phyloP scores from a whole-genome alignment of 2,797 vertebrate genomes.

The Anableps anableps region DNA sequence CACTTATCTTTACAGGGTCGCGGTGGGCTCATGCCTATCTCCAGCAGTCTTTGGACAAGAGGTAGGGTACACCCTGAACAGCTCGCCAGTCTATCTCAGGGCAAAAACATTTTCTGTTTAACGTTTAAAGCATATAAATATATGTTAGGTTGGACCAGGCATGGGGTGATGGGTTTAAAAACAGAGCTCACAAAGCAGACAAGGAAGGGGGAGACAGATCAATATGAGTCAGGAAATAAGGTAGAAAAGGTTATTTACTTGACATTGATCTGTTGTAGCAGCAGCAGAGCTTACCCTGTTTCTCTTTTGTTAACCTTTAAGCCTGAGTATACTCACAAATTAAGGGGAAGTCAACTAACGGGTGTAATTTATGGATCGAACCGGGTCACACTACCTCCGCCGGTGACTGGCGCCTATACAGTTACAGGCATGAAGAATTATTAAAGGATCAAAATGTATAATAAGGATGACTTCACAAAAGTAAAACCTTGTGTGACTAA shows the following conservation, averaged over 20 bases:
- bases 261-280: slow-evolving; percentile 97
- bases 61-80: background rate
- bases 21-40: background rate
- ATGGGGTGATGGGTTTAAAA: slow-evolving; percentile 86
- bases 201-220: slow-evolving; percentile 85
- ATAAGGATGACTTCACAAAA: slow-evolving; percentile 91
- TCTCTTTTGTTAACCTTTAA: slow-evolving; percentile 99
- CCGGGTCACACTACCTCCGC: slow-evolving; percentile 92
- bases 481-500: background rate
- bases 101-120: background rate
- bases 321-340: slow-evolving; percentile 94
- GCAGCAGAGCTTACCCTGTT: slow-evolving; percentile 91
- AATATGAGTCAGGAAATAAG: slow-evolving; percentile 99
- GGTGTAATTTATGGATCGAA: slow-evolving; percentile 99
- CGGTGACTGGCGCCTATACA: slow-evolving; percentile 89
- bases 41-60: background rate
- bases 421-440: slow-evolving; percentile 92
- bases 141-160: slow-evolving; percentile 79
- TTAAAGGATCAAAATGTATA: slow-evolving; percentile 91
- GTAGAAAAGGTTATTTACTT: slow-evolving; percentile 99
- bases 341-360: slow-evolving; percentile 96
- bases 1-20: background rate
- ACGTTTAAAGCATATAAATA: slow-evolving; percentile 50
- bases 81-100: background rate
- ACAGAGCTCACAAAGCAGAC: slow-evolving; percentile 65